phyloP scores from a whole-genome alignment of 2,113 vertebrate genomes.

The Carlito syrichta region DNA sequence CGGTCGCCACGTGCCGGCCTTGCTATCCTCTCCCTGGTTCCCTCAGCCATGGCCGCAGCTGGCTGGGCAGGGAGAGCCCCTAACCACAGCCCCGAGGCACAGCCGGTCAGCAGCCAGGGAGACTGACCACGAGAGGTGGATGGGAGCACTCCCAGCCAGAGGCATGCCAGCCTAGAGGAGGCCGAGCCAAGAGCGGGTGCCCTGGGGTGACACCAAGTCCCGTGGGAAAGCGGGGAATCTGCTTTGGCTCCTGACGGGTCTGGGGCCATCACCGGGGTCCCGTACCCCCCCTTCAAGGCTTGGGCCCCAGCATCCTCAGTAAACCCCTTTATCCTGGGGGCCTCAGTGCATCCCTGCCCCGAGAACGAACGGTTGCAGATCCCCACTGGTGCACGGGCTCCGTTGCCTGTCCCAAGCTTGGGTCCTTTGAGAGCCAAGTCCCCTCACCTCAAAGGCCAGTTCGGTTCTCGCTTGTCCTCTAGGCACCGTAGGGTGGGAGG shows the following conservation, averaged over 20 bases:
- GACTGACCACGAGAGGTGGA: too few relatives aligned
- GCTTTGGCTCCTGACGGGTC: fast-evolving
- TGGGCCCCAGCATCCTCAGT: neutral
- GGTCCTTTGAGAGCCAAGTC: neutral
- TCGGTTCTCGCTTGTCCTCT: neutral
- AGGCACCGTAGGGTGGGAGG: neutral
- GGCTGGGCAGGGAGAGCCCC: neutral
- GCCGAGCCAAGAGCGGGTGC: fast-evolving
- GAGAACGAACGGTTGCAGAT: neutral
- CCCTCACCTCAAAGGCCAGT: neutral
- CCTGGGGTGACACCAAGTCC: too few relatives aligned
- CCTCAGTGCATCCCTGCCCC: neutral
- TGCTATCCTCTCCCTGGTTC: neutral
- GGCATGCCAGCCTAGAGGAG: too few relatives aligned
- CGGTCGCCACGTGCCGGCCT: too few relatives aligned
- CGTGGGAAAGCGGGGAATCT: fast-evolving
- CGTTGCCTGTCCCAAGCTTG: too few relatives aligned
- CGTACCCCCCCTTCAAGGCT: fast-evolving
- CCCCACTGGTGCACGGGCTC: fast-evolving
- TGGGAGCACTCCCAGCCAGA: too few relatives aligned
- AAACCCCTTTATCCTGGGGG: fast-evolving
- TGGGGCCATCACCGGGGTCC: neutral
- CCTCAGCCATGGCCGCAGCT: neutral
- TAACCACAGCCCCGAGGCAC: neutral
- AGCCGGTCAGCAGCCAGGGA: neutral